Evolutionary conservation across 2,113 vertebrate species (phyloP).

Genomic region (Pluvianellus socialis): DNA sequence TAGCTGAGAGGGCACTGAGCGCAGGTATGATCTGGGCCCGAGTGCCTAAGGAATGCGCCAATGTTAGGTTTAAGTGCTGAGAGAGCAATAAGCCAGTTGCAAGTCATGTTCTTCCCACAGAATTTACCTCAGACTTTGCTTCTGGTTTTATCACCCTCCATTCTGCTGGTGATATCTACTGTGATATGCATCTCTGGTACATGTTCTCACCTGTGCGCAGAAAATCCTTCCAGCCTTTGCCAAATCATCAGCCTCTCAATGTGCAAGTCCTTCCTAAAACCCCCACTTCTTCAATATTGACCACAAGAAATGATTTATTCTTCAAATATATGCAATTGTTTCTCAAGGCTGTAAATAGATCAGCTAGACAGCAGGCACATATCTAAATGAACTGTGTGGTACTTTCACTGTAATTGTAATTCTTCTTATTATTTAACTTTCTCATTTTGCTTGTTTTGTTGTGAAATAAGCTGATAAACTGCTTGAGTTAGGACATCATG

Average conservation of each 20-base stretch:
- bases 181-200: not conserved
- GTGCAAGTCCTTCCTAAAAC: not conserved
- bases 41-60: not conserved
- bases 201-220: not conserved
- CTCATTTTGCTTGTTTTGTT: not conserved
- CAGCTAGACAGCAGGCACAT: not conserved
- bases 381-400: not conserved
- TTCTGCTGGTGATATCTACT: not conserved
- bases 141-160: fast-evolving
- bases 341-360: not conserved
- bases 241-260: not conserved
- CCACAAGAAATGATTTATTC: not conserved
- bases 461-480: not conserved
- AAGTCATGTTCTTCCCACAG: not conserved
- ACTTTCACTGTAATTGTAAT: not conserved
- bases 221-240: not conserved
- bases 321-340: not conserved
- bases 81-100: not conserved
- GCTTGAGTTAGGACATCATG: not conserved
- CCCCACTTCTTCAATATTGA: not conserved
- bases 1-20: not conserved
- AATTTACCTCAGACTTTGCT: not conserved
- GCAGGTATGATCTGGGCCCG: not conserved
- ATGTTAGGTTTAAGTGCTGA: not conserved
- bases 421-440: not conserved